phyloP scores from a whole-genome alignment of 2,888 invertebrate species.

The Dexiosoma caninum region DNA sequence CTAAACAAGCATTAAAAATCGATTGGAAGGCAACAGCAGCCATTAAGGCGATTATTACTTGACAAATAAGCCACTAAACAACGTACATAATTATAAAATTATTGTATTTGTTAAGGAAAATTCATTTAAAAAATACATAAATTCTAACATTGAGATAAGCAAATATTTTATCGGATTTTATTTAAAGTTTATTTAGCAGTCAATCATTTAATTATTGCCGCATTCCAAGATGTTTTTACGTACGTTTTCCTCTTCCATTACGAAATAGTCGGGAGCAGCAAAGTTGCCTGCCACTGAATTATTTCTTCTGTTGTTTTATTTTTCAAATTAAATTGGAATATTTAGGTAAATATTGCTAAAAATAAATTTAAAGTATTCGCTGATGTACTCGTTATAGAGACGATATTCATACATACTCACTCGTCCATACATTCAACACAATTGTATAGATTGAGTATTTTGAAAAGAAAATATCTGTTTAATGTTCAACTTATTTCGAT shows the following conservation, averaged over 20 bases:
- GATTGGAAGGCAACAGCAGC: background rate
- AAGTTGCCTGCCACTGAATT: slow-evolving; percentile 33
- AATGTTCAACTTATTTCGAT: slow-evolving; percentile 56
- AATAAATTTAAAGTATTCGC: slow-evolving; percentile 29
- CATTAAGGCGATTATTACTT: slow-evolving; percentile 16
- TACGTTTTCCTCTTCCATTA: too few species aligned
- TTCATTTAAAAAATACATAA: background rate
- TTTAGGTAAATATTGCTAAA: slow-evolving; percentile 54
- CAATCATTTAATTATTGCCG: slow-evolving; percentile 47
- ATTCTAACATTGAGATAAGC: slow-evolving; percentile 7
- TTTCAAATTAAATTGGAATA: slow-evolving; percentile 52
- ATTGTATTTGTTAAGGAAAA: too few species aligned
- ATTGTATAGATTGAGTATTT: slow-evolving; percentile 17
- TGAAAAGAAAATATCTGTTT: slow-evolving; percentile 56
- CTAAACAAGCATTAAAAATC: slow-evolving; percentile 14
- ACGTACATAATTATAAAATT: slow-evolving; percentile 1
- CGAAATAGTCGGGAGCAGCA: too few species aligned
- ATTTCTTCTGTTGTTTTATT: slow-evolving; percentile 14
- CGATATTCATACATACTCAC: too few species aligned
- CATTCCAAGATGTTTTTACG: slow-evolving; percentile 41
- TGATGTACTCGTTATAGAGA: background rate
- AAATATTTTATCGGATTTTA: background rate
- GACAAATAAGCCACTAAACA: slow-evolving; percentile 13
- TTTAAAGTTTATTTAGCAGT: slow-evolving; percentile 26
- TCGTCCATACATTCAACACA: too few species aligned